Evolutionary conservation across 2,888 invertebrate species (phyloP), one percentile per base, ranked within the genome.

Genomic region (Torymus aiolomorphi): DNA sequence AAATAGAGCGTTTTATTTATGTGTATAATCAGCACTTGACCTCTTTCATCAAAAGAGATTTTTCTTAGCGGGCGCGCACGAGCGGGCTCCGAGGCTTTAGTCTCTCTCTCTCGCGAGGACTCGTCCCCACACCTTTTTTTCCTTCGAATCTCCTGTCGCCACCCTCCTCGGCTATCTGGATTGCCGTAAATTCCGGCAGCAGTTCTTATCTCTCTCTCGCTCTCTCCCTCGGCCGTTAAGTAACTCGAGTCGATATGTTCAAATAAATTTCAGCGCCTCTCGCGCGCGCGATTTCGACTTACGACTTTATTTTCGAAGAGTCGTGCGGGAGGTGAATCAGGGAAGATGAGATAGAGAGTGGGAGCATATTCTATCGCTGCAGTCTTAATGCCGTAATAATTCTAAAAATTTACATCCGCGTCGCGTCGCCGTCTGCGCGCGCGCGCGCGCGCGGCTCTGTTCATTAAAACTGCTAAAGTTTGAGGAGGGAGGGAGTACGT

Each of bases 231-330:
- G 52, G 49, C 59, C 80, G 74, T 80, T 80, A 77, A 80, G 77
- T 77, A 71, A 77, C 77, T 74, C 56, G 63, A 69, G 69, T 70
- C 77, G 80, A 80, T 77, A 77, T 74, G 73, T 73, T 77, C 70
- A 54, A 77, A 80, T 77, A 74, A 80, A 80, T 80, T 80, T 77
- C 74, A 63, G 63, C 66, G 67, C n/a, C n/a, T n/a, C n/a, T n/a
- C 66, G 57, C 74, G 69, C 74, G 69, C 18, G 57, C 51, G 62
- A 74, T 69, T 78, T 78, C 67, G 73, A 54, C 56, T 56, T 62
- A 65, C 63, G 65, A 76, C 71, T 76, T 80, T 66, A 51, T 52
- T 75, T 52, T 66, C 52, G 16, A 10, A n/a, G 70, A 3, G 24
- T 2, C 2, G 24, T 24, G 24, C 2, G 24, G 24, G 24, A 24